A percentile compares a stretch with the other conserved stretches of the same genome.
Conservation (phyloP, 2,113 vertebrate species). For the Ifrita kowaldi region DNA sequence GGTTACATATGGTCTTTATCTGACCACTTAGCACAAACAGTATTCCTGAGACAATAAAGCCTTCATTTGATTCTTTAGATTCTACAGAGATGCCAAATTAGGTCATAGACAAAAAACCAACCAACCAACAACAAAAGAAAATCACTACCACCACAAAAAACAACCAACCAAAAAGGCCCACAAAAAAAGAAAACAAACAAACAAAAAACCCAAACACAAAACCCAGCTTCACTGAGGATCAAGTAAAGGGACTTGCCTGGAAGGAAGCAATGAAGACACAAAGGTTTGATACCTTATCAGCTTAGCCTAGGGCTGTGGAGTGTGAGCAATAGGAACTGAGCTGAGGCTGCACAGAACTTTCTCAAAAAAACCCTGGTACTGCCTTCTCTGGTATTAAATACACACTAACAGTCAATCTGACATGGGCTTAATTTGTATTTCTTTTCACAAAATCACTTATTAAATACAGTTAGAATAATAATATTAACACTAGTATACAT, state of each 20-base stretch:
- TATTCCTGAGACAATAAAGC: background rate
- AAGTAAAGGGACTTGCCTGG: background rate
- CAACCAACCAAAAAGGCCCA: background rate
- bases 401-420: background rate
- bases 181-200: background rate
- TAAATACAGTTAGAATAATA: background rate
- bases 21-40: background rate
- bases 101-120: background rate
- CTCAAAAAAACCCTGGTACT: background rate
- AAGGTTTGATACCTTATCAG: background rate
- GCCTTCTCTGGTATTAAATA: background rate
- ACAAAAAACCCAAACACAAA: background rate
- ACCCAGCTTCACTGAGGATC: background rate
- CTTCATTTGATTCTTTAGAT: background rate
- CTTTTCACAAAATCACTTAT: background rate
- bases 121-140: background rate
- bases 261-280: background rate
- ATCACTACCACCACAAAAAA: background rate
- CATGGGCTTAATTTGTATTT: background rate
- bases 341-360: background rate
- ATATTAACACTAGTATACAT: background rate
- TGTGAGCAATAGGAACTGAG: background rate
- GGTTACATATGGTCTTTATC: background rate
- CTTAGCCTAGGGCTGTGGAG: background rate
- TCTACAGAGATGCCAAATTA: background rate